Base-by-base conservation (phyloP, 2,797 vertebrate genomes). In the Lagocephalus sceleratus region DNA sequence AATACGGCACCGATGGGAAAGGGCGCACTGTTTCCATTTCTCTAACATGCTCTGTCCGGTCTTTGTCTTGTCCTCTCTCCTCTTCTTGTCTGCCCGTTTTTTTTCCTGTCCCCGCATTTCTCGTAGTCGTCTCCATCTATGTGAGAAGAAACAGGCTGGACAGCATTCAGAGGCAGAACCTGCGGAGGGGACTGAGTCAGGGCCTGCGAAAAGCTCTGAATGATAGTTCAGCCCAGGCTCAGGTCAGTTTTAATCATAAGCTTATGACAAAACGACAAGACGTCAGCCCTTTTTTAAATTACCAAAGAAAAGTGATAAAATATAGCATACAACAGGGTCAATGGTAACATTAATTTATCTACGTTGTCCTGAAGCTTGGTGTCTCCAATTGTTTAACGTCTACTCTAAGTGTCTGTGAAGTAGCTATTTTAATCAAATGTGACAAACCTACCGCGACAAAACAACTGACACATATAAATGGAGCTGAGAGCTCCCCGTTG, bases 201-300 rank as follows among this genome's bases (percentile, higher is more conserved):
- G 92, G 90, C 1, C 79, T 98, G 83, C 85, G 90, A 62, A 94
- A 93, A 83, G 95, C 94, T 63, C 92, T 98, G 85, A 96, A 92
- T 69, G 90, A 87, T 85, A 93, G 86, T 40, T 87, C 79, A 0
- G 84, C 94, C 64, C 91, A 91, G 0, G 93, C 92, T 69, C 94
- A 96, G 83, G 94, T 98, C 83, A 92, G 92, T 19, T 43, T 42
- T 19, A 8, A 42, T 17, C 15, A n/a, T 9, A 19, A n/a, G 17
- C 6, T 19, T 42, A 6, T n/a, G n/a, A n/a, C 40, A 42, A 10
- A 42, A 19, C 19, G n/a, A 42, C 17, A 19, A n/a, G 6, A n/a
- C 40, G n/a, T 16, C 15, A 41, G 38, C 5, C 6, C 1, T 15
- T 40, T 41, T n/a, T 41, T 41, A 1, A 41, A 5, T 41, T 8